Conservation (phyloP, 2,888 invertebrate genomes). For the Synergus laeviventris region DNA sequence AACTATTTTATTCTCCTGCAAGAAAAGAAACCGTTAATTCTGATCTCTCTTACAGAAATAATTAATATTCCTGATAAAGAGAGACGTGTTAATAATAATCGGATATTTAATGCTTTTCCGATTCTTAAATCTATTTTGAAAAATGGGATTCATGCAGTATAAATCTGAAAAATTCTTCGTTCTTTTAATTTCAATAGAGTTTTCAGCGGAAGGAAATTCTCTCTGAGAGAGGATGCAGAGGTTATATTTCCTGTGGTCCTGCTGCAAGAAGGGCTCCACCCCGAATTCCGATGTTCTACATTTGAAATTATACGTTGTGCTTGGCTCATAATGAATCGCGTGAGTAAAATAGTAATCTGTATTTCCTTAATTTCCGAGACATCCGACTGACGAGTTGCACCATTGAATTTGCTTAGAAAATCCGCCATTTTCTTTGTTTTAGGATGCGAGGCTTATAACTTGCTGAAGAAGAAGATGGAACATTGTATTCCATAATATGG, state of each 20-base stretch:
- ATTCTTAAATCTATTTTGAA: background rate
- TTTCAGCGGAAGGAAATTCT: constrained; percentile 1
- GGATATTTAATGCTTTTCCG: background rate
- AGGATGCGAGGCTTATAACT: background rate
- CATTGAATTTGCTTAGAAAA: constrained; percentile 30
- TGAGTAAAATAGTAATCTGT: constrained; percentile 25
- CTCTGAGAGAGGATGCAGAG: constrained; percentile 57
- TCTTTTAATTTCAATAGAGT: background rate
- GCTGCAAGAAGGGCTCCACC: constrained; percentile 50
- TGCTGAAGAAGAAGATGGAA: too few relatives aligned
- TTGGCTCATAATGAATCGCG: constrained; percentile 47
- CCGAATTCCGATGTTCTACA: constrained; percentile 51
- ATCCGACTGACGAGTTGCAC: constrained; percentile 38
- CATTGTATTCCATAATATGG: too few relatives aligned
- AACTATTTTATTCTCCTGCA: background rate
- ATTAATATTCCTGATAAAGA: background rate
- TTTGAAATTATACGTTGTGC: constrained; percentile 50
- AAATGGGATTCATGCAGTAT: too few relatives aligned
- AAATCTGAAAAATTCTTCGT: too few relatives aligned
- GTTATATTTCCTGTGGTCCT: constrained; percentile 58
- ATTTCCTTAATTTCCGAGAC: constrained; percentile 25
- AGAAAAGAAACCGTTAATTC: background rate
- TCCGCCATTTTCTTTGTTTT: background rate
- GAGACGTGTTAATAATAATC: background rate
- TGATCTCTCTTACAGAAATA: background rate